phyloP scores from a whole-genome alignment of 2,113 vertebrate genomes.

The Beaufortia kweichowensis region DNA sequence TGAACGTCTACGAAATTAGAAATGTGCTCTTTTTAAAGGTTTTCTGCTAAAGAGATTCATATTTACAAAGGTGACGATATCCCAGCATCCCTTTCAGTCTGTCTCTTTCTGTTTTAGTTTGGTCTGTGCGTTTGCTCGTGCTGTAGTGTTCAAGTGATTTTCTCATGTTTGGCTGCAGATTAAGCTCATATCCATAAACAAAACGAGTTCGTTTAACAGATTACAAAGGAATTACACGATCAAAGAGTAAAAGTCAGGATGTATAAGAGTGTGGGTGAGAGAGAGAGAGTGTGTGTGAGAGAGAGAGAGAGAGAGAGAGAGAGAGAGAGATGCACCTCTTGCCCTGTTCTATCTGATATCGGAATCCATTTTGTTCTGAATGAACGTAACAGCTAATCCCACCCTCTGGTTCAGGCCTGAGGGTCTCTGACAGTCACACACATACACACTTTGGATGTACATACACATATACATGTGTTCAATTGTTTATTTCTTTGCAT shows the following conservation, averaged over 20 bases:
- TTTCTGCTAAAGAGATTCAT: not conserved
- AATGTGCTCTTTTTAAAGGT: not conserved
- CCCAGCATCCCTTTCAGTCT: not conserved
- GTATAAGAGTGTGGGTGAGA: conserved; percentile 46
- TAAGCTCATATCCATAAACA: conserved; percentile 61
- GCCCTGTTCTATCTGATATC: conserved; percentile 60
- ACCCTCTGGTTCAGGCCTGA: conserved; percentile 62
- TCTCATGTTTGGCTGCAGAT: conserved; percentile 45
- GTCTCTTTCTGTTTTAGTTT: not conserved
- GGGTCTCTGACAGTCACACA: conserved; percentile 57
- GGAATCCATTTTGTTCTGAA: conserved; percentile 66
- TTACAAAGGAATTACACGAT: conserved; percentile 80
- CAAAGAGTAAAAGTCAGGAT: conserved; percentile 67
- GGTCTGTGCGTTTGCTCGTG: not conserved
- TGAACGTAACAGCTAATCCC: conserved; percentile 64
- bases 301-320: conserved; percentile 20
- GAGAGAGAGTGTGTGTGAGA: conserved; percentile 50
- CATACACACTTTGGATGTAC: conserved; percentile 38
- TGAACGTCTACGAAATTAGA: not conserved
- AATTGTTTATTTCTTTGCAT: conserved; percentile 13
- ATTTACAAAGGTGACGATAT: not conserved
- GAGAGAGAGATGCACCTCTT: conserved; percentile 50
- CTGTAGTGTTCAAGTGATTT: conserved; percentile 17
- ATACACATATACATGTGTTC: conserved; percentile 40
- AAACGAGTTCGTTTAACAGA: conserved; percentile 72